Percentiles rank a stretch among this genome's conserved stretches.
phyloP scores from a whole-genome alignment of 2,888 invertebrate genomes.

The Caradrina clavipalpis region DNA sequence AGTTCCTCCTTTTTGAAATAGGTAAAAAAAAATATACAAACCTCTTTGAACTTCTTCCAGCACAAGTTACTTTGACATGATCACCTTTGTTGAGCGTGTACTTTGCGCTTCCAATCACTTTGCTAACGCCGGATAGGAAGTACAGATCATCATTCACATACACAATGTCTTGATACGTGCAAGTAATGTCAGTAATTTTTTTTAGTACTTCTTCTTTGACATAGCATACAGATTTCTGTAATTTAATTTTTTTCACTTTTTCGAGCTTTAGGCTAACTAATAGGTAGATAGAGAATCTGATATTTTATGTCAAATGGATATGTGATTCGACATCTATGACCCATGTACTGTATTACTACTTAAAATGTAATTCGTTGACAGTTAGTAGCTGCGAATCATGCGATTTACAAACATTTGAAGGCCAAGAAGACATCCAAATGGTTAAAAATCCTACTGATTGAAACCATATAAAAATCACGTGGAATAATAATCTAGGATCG shows the following conservation, averaged over 20 bases:
- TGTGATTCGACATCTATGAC: conserved; percentile 19
- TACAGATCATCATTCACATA: conserved; percentile 92
- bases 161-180: conserved; percentile 93
- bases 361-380: not conserved
- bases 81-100: conserved; percentile 93
- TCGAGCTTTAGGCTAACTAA: not conserved
- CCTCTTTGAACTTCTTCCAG: conserved; percentile 76
- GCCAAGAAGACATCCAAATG: not conserved
- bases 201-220: conserved; percentile 74
- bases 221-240: conserved; percentile 88
- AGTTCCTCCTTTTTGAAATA: no score
- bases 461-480: not conserved
- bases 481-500: no score
- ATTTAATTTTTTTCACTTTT: conserved; percentile 53
- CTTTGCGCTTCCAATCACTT: conserved; percentile 88
- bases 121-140: conserved; percentile 87
- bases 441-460: not conserved
- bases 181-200: conserved; percentile 78
- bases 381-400: no score
- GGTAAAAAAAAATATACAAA: conserved; percentile 44
- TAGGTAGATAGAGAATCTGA: not conserved
- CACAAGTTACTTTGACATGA: conserved; percentile 93
- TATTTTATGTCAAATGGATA: not conserved
- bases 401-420: not conserved
- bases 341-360: not conserved